These are phyloP conservation scores for Tipula helvola DNA, from an alignment of 2,888 invertebrate genomes.

Conservation along the genomic window DNA sequence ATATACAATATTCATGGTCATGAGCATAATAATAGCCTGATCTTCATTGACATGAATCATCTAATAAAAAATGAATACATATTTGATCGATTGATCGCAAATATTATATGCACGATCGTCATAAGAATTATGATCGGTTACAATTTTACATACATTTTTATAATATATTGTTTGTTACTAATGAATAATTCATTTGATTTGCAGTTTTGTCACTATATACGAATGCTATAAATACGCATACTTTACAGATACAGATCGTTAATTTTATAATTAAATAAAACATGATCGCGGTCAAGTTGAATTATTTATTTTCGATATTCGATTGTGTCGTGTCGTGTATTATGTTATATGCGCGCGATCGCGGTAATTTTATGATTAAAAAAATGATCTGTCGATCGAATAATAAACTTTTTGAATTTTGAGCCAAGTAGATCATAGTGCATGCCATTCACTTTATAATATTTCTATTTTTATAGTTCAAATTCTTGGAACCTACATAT, in stretches of 20 bases:
- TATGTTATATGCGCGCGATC: neutral
- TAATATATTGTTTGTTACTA: neutral
- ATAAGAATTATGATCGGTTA: neutral
- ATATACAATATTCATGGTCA: neutral
- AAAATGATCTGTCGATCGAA: neutral
- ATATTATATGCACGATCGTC: neutral
- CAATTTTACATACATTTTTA: neutral
- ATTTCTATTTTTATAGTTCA: neutral
- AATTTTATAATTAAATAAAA: neutral
- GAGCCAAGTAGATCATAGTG: neutral
- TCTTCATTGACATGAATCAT: neutral
- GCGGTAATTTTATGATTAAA: neutral
- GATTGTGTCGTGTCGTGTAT: neutral
- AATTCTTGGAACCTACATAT: neutral
- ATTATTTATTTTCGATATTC: neutral
- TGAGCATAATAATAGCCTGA: neutral
- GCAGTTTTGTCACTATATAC: neutral
- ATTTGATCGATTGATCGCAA: neutral
- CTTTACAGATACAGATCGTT: neutral
- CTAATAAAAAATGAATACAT: neutral
- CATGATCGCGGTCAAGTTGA: neutral
- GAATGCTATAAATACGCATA: neutral
- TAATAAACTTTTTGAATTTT: neutral
- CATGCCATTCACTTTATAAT: neutral
- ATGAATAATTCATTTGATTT: slow-evolving; percentile 4